Conservation (phyloP, 2,888 invertebrate genomes). For the Vannuccia rotundouncinata region DNA sequence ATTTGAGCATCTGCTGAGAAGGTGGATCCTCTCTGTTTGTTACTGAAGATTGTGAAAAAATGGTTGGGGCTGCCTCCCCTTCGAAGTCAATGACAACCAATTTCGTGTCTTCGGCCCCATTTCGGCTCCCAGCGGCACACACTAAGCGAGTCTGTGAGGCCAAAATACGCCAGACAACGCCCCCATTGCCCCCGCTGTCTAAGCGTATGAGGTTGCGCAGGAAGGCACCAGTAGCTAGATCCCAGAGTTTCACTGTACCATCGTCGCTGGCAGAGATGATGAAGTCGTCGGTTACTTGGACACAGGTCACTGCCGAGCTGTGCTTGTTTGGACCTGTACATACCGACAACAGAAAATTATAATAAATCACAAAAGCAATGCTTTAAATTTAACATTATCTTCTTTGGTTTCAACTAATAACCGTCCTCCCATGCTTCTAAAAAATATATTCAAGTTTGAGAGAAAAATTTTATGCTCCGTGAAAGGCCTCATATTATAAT, state of each 20-base stretch:
- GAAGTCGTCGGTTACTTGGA: constrained; percentile 84
- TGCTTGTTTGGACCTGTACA: constrained; percentile 81
- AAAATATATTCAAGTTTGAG: too few species aligned
- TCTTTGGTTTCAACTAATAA: too few species aligned
- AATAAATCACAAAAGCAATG: too few species aligned
- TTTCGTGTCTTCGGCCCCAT: constrained; percentile 97
- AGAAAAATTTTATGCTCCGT: too few species aligned
- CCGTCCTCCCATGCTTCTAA: too few species aligned
- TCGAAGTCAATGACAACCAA: constrained; percentile 93
- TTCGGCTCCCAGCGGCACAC: constrained; percentile 95
- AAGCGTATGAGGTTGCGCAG: constrained; percentile 87
- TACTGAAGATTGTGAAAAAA: too few species aligned
- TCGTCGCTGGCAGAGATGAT: constrained; percentile 98
- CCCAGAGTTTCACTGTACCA: constrained; percentile 98
- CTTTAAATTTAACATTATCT: too few species aligned
- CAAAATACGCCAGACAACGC: constrained; percentile 93
- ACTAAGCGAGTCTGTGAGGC: constrained; percentile 92
- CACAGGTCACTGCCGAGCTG: constrained; percentile 93
- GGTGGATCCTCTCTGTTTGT: too few species aligned
- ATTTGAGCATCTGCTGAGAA: too few species aligned
- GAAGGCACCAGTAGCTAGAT: constrained; percentile 84
- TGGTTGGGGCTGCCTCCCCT: constrained; percentile 61
- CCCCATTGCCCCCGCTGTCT: constrained; percentile 89
- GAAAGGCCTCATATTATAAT: too few species aligned
- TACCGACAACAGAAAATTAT: too few species aligned